Evolutionary conservation across 2,797 vertebrate genomes (phyloP).

Genomic region (Mallotus villosus): DNA sequence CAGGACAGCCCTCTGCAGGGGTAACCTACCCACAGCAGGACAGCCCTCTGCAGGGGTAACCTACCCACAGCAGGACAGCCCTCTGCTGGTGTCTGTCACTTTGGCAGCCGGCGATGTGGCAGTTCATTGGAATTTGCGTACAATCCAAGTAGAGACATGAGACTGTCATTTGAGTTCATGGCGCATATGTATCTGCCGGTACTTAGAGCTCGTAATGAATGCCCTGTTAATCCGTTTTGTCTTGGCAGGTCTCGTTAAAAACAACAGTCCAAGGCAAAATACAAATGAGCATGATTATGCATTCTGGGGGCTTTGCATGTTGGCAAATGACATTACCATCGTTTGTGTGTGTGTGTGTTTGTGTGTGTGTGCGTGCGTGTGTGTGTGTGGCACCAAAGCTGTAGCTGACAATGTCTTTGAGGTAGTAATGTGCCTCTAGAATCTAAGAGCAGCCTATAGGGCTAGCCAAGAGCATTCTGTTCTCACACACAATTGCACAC

Average conservation of each 20-base stretch:
- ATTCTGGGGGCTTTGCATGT: slow-evolving; percentile 25
- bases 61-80: too few relatives aligned
- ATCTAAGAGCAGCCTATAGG: neutral
- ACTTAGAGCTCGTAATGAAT: slow-evolving; percentile 44
- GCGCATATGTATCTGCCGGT: slow-evolving; percentile 35
- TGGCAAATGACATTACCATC: slow-evolving; percentile 36
- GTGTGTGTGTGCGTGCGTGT: neutral
- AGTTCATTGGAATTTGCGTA: neutral
- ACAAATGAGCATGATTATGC: slow-evolving; percentile 37
- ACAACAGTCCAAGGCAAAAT: slow-evolving; percentile 24
- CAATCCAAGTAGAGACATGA: slow-evolving; percentile 1
- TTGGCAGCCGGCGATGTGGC: neutral
- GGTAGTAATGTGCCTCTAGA: slow-evolving; percentile 38
- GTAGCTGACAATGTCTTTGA: slow-evolving; percentile 22
- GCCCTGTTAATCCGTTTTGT: slow-evolving; percentile 32
- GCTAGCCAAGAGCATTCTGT: neutral
- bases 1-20: neutral
- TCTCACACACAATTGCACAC: neutral
- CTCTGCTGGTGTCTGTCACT: neutral
- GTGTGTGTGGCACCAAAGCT: neutral
- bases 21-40: too few relatives aligned
- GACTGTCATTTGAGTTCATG: slow-evolving; percentile 29
- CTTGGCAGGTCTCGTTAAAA: slow-evolving; percentile 42
- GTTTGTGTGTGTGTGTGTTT: slow-evolving; percentile 12
- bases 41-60: too few relatives aligned